phyloP scores from a whole-genome alignment of 1,140 invertebrate species.

The Triops cancriformis region DNA sequence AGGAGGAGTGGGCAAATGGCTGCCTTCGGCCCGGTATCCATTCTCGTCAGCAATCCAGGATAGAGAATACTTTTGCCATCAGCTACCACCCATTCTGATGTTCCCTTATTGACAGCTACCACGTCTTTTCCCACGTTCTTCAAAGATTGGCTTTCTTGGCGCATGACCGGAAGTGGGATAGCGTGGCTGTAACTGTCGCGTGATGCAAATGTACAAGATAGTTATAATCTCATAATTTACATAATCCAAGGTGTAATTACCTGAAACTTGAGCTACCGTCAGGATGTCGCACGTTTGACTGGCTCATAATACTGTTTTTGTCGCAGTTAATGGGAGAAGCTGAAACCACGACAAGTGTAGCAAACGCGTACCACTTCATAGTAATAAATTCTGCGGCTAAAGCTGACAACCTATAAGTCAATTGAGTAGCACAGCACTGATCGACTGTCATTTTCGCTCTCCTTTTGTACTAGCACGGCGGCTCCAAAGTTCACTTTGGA shows the following conservation, averaged over 20 bases:
- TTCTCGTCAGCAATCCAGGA: slow-evolving; percentile 55
- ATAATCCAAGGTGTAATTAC: background rate
- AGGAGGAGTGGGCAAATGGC: slow-evolving; percentile 29
- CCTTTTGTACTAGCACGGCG: too few species aligned
- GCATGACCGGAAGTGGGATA: background rate
- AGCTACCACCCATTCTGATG: slow-evolving; percentile 24
- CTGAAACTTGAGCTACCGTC: too few species aligned
- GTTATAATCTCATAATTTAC: background rate
- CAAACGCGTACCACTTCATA: too few species aligned
- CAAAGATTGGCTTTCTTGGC: background rate
- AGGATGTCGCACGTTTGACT: too few species aligned
- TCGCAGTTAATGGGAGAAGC: too few species aligned
- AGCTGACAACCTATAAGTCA: too few species aligned
- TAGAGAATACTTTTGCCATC: slow-evolving; percentile 38
- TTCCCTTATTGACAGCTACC: slow-evolving; percentile 47
- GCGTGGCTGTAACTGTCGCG: background rate
- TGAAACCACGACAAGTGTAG: too few species aligned
- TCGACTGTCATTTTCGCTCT: too few species aligned
- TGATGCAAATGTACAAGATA: background rate
- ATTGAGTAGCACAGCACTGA: too few species aligned
- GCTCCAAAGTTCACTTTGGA: too few species aligned
- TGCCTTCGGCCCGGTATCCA: slow-evolving; percentile 49
- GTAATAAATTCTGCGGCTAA: too few species aligned
- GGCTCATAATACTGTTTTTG: too few species aligned
- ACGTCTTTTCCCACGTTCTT: slow-evolving; percentile 48